Conservation (phyloP, 2,888 invertebrate genomes). For the Tipula confusa region DNA sequence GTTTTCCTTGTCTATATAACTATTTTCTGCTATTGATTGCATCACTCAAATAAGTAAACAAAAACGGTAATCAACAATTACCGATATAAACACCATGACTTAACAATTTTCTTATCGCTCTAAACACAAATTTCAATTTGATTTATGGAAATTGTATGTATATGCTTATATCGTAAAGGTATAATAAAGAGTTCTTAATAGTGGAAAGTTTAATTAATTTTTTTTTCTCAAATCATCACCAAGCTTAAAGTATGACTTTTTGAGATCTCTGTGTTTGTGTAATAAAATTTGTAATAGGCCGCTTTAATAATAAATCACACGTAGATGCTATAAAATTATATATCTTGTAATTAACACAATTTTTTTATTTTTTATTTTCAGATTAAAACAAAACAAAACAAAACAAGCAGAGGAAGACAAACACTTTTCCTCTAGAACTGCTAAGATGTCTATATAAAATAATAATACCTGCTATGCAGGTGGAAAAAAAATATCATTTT, state of each 20-base stretch:
- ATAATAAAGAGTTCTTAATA: background rate
- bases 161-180: background rate
- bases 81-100: background rate
- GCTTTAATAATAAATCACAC: background rate
- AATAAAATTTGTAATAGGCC: background rate
- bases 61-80: background rate
- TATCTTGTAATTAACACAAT: background rate
- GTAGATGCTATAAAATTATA: background rate
- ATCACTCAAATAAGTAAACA: no score
- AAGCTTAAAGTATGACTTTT: background rate
- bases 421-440: background rate
- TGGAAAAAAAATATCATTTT: background rate
- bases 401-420: background rate
- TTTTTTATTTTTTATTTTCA: background rate
- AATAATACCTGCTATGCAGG: conserved; percentile 8
- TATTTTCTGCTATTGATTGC: background rate
- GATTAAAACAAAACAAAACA: background rate
- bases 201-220: background rate
- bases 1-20: no score
- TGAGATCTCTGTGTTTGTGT: background rate
- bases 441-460: background rate
- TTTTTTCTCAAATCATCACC: background rate
- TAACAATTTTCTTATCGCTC: background rate
- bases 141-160: background rate
- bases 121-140: background rate